Evolutionary conservation across 2,113 vertebrate genomes (phyloP).

Genomic region (Rhabdomys dilectus): DNA sequence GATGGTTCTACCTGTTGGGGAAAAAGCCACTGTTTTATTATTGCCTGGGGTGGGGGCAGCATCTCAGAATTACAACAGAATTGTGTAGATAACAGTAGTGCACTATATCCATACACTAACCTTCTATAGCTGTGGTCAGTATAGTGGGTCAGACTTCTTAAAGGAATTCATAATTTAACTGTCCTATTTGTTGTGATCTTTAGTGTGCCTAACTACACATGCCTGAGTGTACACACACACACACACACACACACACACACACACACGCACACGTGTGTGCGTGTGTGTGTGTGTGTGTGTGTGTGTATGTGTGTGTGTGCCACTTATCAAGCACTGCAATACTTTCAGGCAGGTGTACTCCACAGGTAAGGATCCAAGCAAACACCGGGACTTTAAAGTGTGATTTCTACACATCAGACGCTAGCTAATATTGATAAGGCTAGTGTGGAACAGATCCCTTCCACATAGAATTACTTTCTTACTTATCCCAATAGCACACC

Average conservation of each 20-base stretch:
- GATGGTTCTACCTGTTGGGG: neutral
- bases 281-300: neutral
- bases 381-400: neutral
- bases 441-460: neutral
- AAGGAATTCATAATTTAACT: neutral
- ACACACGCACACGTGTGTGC: no score
- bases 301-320: neutral
- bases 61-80: neutral
- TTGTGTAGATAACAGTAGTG: no score
- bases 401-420: neutral
- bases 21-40: neutral
- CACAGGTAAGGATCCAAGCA: neutral
- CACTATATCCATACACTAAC: no score
- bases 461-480: neutral
- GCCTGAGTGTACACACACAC: neutral
- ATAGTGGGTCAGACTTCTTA: neutral
- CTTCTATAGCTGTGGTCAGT: neutral
- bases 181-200: neutral
- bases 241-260: no score
- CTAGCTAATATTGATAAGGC: no score
- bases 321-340: neutral
- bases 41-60: rapidly evolving
- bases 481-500: neutral
- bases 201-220: neutral
- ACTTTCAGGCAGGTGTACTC: neutral